phyloP scores from a whole-genome alignment of 35 echinoderm and acorn worm species.

The Heliocidaris erythrogramma region DNA sequence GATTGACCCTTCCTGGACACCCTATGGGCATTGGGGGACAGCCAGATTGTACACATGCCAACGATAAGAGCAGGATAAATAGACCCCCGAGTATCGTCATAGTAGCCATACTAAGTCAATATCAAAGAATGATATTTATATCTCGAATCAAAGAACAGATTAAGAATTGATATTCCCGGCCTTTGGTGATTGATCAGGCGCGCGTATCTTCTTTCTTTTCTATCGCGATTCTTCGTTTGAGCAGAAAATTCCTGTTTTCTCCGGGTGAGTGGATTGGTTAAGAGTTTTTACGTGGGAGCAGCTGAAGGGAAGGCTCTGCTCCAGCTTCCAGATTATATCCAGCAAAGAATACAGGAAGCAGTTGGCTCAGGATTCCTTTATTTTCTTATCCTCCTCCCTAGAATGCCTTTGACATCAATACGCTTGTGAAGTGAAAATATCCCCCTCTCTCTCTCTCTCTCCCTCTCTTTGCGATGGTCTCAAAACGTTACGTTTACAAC shows the following conservation, averaged over 20 bases:
- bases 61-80: neutral
- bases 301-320: neutral
- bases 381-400: neutral
- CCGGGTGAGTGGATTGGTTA: conserved; percentile 8
- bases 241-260: neutral
- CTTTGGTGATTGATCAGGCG: neutral
- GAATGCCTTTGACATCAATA: neutral
- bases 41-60: conserved; percentile 1
- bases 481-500: neutral
- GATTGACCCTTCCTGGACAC: neutral
- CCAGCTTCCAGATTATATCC: neutral
- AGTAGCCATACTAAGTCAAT: neutral
- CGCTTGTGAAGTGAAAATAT: neutral
- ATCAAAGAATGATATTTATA: neutral
- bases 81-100: neutral
- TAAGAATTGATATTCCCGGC: neutral
- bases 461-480: neutral
- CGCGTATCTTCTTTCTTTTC: neutral
- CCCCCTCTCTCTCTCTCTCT: neutral
- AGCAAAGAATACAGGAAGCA: neutral
- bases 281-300: neutral
- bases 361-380: neutral
- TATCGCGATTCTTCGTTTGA: neutral
- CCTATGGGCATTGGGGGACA: neutral
- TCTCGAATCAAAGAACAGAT: neutral